Evolutionary conservation across 2,113 vertebrate genomes (phyloP).

Genomic region (Romanogobio albipinnatus): DNA sequence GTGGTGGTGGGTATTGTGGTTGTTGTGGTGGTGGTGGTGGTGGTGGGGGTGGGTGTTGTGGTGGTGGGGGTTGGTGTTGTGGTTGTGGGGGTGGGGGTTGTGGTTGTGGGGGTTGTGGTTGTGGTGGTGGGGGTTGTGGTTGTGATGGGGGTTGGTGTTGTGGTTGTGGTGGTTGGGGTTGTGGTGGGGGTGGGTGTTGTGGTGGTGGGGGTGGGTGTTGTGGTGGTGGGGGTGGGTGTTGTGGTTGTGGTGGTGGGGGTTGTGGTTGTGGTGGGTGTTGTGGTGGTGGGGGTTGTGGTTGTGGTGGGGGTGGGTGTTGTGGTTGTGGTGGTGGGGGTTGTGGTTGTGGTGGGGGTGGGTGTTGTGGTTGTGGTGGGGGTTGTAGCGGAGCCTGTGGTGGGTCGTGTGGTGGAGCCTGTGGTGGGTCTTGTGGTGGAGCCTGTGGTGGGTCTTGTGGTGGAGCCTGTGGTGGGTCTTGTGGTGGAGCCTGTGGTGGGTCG

Average conservation of each 20-base stretch:
- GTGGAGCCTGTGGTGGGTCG: neutral
- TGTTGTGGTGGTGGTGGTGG: neutral
- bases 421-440: neutral
- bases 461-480: neutral
- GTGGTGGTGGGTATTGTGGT: fast-evolving
- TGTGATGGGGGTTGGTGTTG: neutral
- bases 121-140: neutral
- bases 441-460: neutral
- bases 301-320: too few species aligned
- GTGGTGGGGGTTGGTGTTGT: fast-evolving
- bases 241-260: neutral
- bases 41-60: fast-evolving
- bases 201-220: fast-evolving
- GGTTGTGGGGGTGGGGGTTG: neutral
- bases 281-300: neutral
- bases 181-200: fast-evolving
- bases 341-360: too few species aligned
- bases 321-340: too few species aligned
- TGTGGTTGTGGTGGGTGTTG: neutral
- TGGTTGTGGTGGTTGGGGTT: neutral
- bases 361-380: neutral
- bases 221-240: neutral
- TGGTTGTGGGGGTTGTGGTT: neutral
- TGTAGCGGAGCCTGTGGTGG: neutral
- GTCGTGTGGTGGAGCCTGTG: neutral